Evolutionary conservation across 1,140 invertebrate species (phyloP).

Genomic region (Scaptomyza pallida): DNA sequence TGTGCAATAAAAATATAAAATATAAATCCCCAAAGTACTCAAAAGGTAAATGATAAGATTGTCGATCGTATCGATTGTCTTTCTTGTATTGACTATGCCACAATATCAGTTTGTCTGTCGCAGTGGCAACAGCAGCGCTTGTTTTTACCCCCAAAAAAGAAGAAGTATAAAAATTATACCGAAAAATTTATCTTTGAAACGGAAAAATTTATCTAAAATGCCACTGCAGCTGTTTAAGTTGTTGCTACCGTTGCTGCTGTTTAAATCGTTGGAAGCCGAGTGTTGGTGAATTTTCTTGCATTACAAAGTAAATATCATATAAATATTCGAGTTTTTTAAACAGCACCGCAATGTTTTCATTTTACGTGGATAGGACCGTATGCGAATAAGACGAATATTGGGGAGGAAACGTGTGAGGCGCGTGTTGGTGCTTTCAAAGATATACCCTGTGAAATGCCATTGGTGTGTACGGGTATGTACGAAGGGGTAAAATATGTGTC

Average conservation of each 20-base stretch:
- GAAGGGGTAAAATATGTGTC: no score
- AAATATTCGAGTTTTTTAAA: conserved; percentile 3
- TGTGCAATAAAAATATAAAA: not conserved
- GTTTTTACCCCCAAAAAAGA: conserved; percentile 18
- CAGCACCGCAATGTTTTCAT: conserved; percentile 74
- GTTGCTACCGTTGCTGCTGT: conserved; percentile 46
- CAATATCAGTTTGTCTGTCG: conserved; percentile 55
- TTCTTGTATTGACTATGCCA: conserved; percentile 12
- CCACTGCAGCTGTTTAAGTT: conserved; percentile 36
- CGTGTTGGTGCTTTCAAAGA: conserved; percentile 65
- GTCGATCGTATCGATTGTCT: conserved; percentile 19
- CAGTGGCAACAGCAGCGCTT: conserved; percentile 39
- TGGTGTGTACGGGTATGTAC: conserved; percentile 66
- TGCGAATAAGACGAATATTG: conserved; percentile 63
- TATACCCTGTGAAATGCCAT: conserved; percentile 67
- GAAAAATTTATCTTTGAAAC: conserved; percentile 15
- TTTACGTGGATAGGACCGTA: conserved; percentile 79
- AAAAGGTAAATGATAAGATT: conserved; percentile 35
- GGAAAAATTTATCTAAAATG: conserved; percentile 50
- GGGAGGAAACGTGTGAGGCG: conserved; percentile 55
- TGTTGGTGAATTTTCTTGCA: conserved; percentile 44
- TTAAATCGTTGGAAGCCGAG: conserved; percentile 36
- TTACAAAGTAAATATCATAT: not conserved
- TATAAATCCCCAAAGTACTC: not conserved
- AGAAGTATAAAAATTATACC: not conserved